These are phyloP conservation scores for Drosophila mulleri DNA, from an alignment of 2,888 invertebrate genomes.

Conservation along the genomic window DNA sequence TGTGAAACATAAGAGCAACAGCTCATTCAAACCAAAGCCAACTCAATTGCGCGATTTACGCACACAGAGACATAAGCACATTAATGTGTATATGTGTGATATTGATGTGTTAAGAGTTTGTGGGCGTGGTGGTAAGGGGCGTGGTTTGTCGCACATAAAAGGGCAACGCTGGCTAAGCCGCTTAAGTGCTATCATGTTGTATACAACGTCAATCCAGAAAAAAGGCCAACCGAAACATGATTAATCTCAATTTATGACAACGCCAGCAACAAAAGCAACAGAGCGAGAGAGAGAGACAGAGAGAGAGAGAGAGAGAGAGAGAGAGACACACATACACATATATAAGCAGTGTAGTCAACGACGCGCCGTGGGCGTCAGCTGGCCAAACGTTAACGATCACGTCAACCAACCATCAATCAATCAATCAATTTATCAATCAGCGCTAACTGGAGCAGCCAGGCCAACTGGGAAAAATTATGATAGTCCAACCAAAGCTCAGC, in stretches of 20 bases:
- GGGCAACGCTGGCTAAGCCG: slow-evolving; percentile 62
- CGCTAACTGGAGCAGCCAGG: slow-evolving; percentile 33
- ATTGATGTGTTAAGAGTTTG: slow-evolving; percentile 1
- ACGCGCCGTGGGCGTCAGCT: slow-evolving; percentile 28
- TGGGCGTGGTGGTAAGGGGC: neutral
- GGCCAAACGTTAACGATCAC: slow-evolving; percentile 65
- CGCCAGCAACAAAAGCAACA: slow-evolving; percentile 31
- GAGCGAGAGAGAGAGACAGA: neutral
- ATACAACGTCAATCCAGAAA: slow-evolving; percentile 52
- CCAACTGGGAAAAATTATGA: slow-evolving; percentile 41
- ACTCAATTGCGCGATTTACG: slow-evolving; percentile 31
- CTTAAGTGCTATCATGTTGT: slow-evolving; percentile 75
- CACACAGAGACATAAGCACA: neutral
- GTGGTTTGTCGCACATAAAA: slow-evolving; percentile 18
- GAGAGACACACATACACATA: neutral
- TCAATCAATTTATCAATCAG: slow-evolving; percentile 79
- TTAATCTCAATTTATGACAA: slow-evolving; percentile 81
- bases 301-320: neutral
- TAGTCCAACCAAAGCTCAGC: slow-evolving; percentile 5
- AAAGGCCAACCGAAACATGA: slow-evolving; percentile 67
- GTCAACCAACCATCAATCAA: slow-evolving; percentile 36
- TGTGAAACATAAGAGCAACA: slow-evolving; percentile 6
- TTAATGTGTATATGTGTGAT: neutral
- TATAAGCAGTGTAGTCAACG: too few species aligned
- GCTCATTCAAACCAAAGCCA: slow-evolving; percentile 6